These are phyloP conservation scores for Australoheros facetus DNA, from an alignment of 2,797 vertebrate species.

Conservation along the genomic window DNA sequence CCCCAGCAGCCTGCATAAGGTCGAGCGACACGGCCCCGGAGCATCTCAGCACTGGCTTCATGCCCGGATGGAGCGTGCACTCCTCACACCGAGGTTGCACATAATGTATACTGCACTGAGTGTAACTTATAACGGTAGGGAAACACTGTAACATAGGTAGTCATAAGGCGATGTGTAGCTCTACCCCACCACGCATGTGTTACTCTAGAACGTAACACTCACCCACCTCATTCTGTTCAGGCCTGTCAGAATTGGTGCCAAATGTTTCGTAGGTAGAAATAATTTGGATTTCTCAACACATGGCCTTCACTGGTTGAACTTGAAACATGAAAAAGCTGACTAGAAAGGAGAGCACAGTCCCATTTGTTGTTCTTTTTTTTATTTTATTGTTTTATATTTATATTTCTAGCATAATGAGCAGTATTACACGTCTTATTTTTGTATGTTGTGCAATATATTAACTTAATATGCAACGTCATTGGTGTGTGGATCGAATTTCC, in stretches of 20 bases:
- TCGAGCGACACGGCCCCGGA: background rate
- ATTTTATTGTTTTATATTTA: constrained; percentile 81
- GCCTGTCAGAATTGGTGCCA: constrained; percentile 69
- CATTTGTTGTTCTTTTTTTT: constrained; percentile 66
- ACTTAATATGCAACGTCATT: constrained; percentile 87
- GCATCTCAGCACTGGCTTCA: background rate
- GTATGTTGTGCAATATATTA: constrained; percentile 94
- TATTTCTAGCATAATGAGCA: constrained; percentile 82
- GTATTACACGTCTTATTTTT: constrained; percentile 92
- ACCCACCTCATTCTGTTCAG: constrained; percentile 43
- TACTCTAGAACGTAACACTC: constrained; percentile 40
- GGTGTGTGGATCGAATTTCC: constrained; percentile 70
- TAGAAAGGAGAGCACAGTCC: constrained; percentile 74
- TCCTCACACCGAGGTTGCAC: constrained; percentile 22
- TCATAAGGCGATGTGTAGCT: constrained; percentile 67
- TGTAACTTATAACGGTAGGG: constrained; percentile 57
- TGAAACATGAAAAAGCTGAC: constrained; percentile 81
- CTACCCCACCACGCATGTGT: constrained; percentile 47
- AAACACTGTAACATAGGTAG: constrained; percentile 67
- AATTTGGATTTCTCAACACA: constrained; percentile 64
- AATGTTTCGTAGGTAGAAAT: constrained; percentile 68
- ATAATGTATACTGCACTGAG: constrained; percentile 32
- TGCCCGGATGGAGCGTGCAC: constrained; percentile 4
- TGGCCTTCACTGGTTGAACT: constrained; percentile 87
- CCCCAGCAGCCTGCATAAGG: constrained; percentile 93